Evolutionary conservation across 2,888 invertebrate species (phyloP).

Genomic region (Tachystola acroxantha): DNA sequence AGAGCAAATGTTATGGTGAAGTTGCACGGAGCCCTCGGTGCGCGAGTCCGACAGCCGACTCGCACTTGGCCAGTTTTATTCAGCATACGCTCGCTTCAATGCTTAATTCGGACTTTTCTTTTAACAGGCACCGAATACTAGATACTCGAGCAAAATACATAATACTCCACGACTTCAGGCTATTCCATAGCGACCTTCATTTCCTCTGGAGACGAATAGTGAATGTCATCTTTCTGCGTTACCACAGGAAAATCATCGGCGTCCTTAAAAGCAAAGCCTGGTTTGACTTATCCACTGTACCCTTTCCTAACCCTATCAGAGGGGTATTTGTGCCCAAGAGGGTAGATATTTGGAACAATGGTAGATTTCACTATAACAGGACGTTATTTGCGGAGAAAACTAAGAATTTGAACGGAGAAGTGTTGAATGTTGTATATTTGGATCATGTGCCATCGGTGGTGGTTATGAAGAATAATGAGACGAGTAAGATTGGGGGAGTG

Average conservation of each 20-base stretch:
- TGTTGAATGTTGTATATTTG: slow-evolving; percentile 80
- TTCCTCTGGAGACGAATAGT: slow-evolving; percentile 88
- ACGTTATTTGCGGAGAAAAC: slow-evolving; percentile 79
- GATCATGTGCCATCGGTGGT: slow-evolving; percentile 83
- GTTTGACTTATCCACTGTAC: slow-evolving; percentile 85
- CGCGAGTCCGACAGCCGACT: too few species aligned
- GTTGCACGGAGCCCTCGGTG: too few species aligned
- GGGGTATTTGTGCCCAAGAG: slow-evolving; percentile 78
- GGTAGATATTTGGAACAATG: slow-evolving; percentile 83
- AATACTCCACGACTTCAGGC: slow-evolving; percentile 82
- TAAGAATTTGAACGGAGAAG: slow-evolving; percentile 76
- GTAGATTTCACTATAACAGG: slow-evolving; percentile 75
- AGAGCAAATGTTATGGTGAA: too few species aligned
- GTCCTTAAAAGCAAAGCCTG: slow-evolving; percentile 63
- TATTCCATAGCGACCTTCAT: slow-evolving; percentile 81
- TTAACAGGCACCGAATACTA: slow-evolving; percentile 83
- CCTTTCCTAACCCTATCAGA: slow-evolving; percentile 82
- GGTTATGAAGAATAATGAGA: slow-evolving; percentile 51
- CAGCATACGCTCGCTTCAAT: too few species aligned
- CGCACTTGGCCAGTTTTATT: too few species aligned
- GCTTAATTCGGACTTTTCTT: too few species aligned
- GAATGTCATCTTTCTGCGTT: slow-evolving; percentile 84
- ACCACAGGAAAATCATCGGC: slow-evolving; percentile 55
- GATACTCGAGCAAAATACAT: slow-evolving; percentile 85
- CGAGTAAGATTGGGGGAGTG: slow-evolving; percentile 74